phyloP scores from a whole-genome alignment of 37 sponge, comb jelly and placozoan genomes.

The Spongia lamella region DNA sequence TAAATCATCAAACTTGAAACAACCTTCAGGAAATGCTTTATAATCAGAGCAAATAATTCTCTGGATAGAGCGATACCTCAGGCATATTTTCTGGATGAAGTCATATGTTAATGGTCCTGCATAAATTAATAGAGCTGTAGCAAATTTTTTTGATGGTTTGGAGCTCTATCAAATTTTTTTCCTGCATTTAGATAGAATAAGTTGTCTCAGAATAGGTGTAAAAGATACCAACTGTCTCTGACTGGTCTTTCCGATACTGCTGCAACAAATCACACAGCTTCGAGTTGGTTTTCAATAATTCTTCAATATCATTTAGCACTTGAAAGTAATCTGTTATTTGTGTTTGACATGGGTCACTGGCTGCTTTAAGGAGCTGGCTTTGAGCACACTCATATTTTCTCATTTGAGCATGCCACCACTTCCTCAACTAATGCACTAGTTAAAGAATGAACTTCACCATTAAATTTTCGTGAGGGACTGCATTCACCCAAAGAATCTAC shows the following conservation, averaged over 20 bases:
- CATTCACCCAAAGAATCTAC: too few species aligned
- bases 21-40: too few species aligned
- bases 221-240: too few species aligned
- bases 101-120: slow-evolving; percentile 3
- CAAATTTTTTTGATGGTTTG: slow-evolving; percentile 2
- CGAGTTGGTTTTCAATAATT: background rate
- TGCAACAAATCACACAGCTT: background rate
- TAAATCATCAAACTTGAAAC: slow-evolving; percentile 28
- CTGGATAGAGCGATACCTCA: too few species aligned
- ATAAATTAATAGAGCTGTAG: slow-evolving; percentile 14
- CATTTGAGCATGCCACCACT: too few species aligned
- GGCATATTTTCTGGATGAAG: too few species aligned
- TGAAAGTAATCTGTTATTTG: too few species aligned
- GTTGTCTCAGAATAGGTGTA: background rate
- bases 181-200: slow-evolving; percentile 6
- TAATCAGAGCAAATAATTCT: too few species aligned
- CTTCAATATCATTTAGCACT: background rate
- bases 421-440: too few species aligned
- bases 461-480: too few species aligned
- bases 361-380: slow-evolving; percentile 4
- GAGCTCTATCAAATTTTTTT: background rate
- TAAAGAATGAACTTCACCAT: too few species aligned
- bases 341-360: background rate
- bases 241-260: background rate
- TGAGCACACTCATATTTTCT: too few species aligned